Evolutionary conservation across 2,888 invertebrate species (phyloP).

Genomic region (Dimorphilus gyrociliatus): DNA sequence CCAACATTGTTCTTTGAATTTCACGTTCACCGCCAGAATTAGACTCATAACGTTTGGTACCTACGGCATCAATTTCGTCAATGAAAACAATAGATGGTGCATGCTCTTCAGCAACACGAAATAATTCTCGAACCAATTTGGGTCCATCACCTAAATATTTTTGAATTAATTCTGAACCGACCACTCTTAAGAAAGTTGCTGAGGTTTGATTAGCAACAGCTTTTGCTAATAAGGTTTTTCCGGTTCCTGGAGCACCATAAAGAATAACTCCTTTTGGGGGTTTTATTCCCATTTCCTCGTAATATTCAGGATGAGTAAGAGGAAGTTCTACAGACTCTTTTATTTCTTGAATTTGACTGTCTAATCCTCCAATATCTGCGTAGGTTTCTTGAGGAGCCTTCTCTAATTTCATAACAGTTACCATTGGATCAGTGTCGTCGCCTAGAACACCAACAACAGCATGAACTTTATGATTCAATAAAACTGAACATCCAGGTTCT

Average conservation of each 20-base stretch:
- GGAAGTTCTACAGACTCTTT: constrained; percentile 98
- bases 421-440: constrained; percentile 99
- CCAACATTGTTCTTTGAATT: constrained; percentile 98
- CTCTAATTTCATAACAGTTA: constrained; percentile 98
- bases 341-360: constrained; percentile 91
- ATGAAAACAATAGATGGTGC: constrained; percentile 99
- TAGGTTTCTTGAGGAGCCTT: constrained; percentile 99
- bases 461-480: constrained; percentile 96
- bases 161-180: constrained; percentile 97
- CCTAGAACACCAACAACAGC: constrained; percentile 97
- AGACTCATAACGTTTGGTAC: constrained; percentile 96
- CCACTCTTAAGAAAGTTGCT: constrained; percentile 92
- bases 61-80: constrained; percentile 98
- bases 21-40: constrained; percentile 98
- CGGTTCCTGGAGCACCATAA: constrained; percentile 94
- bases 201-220: constrained; percentile 99
- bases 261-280: constrained; percentile 98
- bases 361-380: constrained; percentile 92
- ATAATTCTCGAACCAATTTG: constrained; percentile 87
- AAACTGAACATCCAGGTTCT: constrained; percentile 94
- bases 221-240: constrained; percentile 91
- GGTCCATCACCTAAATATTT: constrained; percentile 99
- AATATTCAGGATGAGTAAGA: constrained; percentile 96
- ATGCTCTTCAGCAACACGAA: constrained; percentile 97
- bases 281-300: constrained; percentile 99